A percentile compares a stretch with the other conserved stretches of the same genome.
Conservation (phyloP, 2,113 vertebrate species). For the Carassius gibelio region DNA sequence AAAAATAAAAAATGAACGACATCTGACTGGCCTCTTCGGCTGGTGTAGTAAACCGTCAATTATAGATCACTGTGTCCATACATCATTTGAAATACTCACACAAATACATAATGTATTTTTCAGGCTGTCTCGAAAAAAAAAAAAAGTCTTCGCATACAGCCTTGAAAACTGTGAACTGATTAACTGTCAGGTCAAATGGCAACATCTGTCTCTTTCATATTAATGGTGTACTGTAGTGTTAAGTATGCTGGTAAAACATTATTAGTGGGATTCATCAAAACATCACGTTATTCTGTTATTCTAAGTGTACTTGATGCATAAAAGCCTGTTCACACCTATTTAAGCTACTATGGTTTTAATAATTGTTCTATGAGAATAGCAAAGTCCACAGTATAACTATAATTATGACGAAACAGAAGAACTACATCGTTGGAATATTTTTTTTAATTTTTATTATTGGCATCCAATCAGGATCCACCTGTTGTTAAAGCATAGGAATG, state of each 20-base stretch:
- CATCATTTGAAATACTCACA: constrained; percentile 55
- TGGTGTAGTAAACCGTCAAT: constrained; percentile 57
- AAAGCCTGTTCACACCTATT: background rate
- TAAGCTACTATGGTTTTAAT: no score
- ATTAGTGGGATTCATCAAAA: background rate
- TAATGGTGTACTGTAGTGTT: background rate
- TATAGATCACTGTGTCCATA: constrained; percentile 52
- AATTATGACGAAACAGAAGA: background rate
- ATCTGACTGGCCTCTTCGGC: constrained; percentile 52
- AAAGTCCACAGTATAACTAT: background rate
- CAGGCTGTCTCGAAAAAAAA: background rate
- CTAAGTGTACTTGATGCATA: background rate
- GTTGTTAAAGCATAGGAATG: background rate
- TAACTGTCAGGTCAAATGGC: background rate
- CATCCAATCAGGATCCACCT: background rate
- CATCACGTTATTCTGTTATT: background rate
- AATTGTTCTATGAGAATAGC: no score
- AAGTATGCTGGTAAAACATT: background rate
- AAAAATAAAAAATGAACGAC: constrained; percentile 58
- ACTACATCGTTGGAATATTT: background rate
- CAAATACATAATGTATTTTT: constrained; percentile 52
- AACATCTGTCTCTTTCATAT: constrained; percentile 10
- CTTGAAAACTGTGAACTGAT: constrained; percentile 1
- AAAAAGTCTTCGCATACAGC: background rate
- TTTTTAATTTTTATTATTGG: no score